Evolutionary conservation across 2,113 vertebrate species (phyloP), one percentile per base, ranked within the genome.

Genomic region (Hirundichthys speculiger): DNA sequence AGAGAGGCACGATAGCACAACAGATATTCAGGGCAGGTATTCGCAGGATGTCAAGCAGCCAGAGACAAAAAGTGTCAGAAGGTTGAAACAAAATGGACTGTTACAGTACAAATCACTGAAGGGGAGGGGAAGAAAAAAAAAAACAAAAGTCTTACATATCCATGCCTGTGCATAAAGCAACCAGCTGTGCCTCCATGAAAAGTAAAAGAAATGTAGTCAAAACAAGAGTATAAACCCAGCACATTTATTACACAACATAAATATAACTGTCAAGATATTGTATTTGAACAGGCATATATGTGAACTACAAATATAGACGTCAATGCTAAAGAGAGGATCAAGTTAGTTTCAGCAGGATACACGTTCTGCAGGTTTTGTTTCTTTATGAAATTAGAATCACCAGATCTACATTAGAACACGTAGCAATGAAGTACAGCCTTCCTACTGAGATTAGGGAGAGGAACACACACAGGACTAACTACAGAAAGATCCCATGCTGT

Each of bases 201-300:
- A 21, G 5, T 2, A 21, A 47, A 71, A 55, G 69, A 65, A 84
- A 92, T 82, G 82, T 80, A 78, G 78, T 87, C 83, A 70, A 79
- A 90, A 86, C 74, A 90, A 83, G 89, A 83, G 75, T 88, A 91
- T 59, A 94, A 94, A 94, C 93, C 92, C 93, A 93, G 92, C 93
- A 96, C 94, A 95, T 94, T 95, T 93, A 96, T 94, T 92, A 96
- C 94, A 94, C 93, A 94, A 98, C 95, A 94, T 94, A 94, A 92
- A 94, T 94, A 94, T 92, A 93, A 92, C 93, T 93, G 92, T 92
- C 90, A 95, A 96, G 94, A 97, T 94, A 94, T 96, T 95, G 95
- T 96, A 89, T 90, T 93, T 91, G 91, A 96, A 97, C 95, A 96
- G 93, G 93, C 93, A 94, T 95, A 94, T 93, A 94, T 94, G 90